phyloP scores from a whole-genome alignment of 2,888 invertebrate species.

The Cactoblastis cactorum region DNA sequence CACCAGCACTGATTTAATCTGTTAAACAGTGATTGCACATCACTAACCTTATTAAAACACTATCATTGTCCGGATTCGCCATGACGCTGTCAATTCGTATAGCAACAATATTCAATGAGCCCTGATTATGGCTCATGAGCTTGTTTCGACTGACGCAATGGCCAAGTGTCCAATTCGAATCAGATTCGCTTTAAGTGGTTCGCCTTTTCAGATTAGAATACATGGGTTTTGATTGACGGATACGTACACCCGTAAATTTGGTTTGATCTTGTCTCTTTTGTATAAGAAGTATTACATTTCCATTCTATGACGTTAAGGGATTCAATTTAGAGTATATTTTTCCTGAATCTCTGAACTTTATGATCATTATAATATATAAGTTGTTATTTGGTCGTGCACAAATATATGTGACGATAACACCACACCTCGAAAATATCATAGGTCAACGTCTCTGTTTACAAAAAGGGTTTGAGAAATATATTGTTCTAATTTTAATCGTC shows the following conservation, averaged over 20 bases:
- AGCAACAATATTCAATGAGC: conserved; percentile 60
- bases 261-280: neutral
- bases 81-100: conserved; percentile 52
- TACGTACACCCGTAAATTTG: neutral
- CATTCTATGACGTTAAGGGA: too few relatives aligned
- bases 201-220: conserved; percentile 68
- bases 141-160: conserved; percentile 69
- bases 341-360: too few relatives aligned
- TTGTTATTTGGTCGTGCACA: too few relatives aligned
- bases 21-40: conserved; percentile 26
- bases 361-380: too few relatives aligned
- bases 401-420: too few relatives aligned
- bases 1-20: conserved; percentile 18
- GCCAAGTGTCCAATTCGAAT: conserved; percentile 72
- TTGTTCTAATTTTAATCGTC: too few relatives aligned
- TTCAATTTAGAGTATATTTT: too few relatives aligned
- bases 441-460: too few relatives aligned
- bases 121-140: conserved; percentile 64
- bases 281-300: neutral
- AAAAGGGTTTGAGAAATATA: too few relatives aligned
- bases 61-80: conserved; percentile 57
- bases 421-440: too few relatives aligned
- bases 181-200: conserved; percentile 67
- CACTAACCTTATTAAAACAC: conserved; percentile 62
- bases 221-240: conserved; percentile 31